These are phyloP conservation scores for Oreochromis spilurus DNA, from an alignment of 2,113 vertebrate genomes.

Conservation along the genomic window DNA sequence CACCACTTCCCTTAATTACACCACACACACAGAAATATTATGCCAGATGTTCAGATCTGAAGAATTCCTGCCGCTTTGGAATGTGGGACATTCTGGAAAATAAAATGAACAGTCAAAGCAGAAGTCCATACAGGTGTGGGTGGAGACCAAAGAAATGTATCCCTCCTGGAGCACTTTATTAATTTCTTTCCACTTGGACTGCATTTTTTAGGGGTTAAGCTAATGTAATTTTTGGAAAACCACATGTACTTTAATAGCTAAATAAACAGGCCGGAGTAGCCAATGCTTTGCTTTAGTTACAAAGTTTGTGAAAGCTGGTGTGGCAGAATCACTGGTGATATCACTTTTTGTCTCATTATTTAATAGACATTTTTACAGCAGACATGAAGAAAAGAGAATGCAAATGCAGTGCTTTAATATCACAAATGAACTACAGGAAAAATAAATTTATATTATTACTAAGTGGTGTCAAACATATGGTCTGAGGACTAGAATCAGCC, in stretches of 20 bases:
- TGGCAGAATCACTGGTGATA: background rate
- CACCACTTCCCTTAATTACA: conserved; percentile 55
- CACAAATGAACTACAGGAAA: background rate
- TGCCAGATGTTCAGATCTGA: conserved; percentile 64
- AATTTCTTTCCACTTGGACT: background rate
- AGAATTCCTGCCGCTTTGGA: conserved; percentile 53
- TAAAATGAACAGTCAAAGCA: conserved; percentile 39
- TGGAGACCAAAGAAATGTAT: conserved; percentile 8
- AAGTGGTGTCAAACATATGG: background rate
- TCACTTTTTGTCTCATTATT: background rate
- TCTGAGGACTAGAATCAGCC: background rate
- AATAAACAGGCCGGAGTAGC: background rate
- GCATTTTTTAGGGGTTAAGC: background rate
- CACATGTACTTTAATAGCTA: background rate
- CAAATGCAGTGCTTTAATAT: background rate
- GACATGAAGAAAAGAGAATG: background rate
- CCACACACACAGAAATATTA: conserved; percentile 18
- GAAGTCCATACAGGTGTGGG: conserved; percentile 47
- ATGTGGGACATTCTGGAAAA: conserved; percentile 59
- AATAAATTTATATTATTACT: background rate
- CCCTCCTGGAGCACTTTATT: background rate
- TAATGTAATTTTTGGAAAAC: background rate
- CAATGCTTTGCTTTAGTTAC: background rate
- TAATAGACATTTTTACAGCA: background rate
- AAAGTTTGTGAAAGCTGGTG: background rate